phyloP scores from a whole-genome alignment of 2,113 vertebrate species.

The Alethe castanea region DNA sequence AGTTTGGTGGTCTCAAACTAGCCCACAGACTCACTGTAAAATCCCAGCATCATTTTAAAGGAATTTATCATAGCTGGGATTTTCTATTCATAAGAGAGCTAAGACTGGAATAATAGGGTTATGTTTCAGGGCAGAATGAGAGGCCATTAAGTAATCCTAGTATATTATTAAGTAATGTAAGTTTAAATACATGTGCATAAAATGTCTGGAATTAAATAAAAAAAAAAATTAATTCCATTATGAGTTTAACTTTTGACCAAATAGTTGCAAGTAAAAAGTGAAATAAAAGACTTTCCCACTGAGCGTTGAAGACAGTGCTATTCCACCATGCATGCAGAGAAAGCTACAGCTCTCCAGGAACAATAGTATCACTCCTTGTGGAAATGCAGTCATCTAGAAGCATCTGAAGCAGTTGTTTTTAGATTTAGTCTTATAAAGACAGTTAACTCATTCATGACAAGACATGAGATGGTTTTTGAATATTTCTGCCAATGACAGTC shows the following conservation, averaged over 20 bases:
- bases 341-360: not conserved
- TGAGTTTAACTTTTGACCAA: conserved; percentile 52
- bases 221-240: conserved; percentile 61
- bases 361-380: rapidly evolving
- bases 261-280: not conserved
- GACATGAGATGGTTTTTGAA: not conserved
- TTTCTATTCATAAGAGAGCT: conserved; percentile 56
- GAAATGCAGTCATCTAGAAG: not conserved
- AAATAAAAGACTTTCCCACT: not conserved
- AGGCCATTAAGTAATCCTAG: conserved; percentile 58
- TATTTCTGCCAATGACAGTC: not conserved
- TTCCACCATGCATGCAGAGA: not conserved
- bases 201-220: conserved; percentile 50
- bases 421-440: not conserved
- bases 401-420: not conserved
- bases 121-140: conserved; percentile 62
- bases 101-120: conserved; percentile 62
- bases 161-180: conserved; percentile 58
- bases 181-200: conserved; percentile 64
- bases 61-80: conserved; percentile 42
- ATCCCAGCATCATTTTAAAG: conserved; percentile 32
- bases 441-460: not conserved
- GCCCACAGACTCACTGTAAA: conserved; percentile 39
- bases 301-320: not conserved
- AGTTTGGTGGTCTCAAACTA: conserved; percentile 53